These are phyloP conservation scores for Asbolus verrucosus DNA, from an alignment of 1,140 invertebrate genomes.

Conservation along the genomic window DNA sequence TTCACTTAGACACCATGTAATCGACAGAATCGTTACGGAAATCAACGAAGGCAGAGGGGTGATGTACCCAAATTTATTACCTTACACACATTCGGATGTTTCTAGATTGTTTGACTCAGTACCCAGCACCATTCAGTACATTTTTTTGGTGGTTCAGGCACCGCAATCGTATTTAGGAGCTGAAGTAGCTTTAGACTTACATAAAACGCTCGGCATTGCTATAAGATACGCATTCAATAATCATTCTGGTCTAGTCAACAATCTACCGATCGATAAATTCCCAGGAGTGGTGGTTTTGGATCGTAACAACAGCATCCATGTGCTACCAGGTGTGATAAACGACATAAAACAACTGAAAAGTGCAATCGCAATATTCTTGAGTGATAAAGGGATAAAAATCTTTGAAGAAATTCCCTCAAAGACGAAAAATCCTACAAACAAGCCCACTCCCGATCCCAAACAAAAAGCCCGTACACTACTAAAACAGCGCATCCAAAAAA, in stretches of 20 bases:
- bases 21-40: slow-evolving; percentile 73
- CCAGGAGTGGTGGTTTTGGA: not conserved
- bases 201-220: slow-evolving; percentile 67
- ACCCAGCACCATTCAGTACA: slow-evolving; percentile 65
- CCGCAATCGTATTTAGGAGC: slow-evolving; percentile 70
- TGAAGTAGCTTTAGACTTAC: slow-evolving; percentile 74
- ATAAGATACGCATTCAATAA: slow-evolving; percentile 68
- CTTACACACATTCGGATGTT: slow-evolving; percentile 67
- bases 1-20: slow-evolving; percentile 69
- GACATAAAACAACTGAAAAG: not conserved
- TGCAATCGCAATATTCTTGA: slow-evolving; percentile 63
- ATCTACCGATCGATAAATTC: not conserved
- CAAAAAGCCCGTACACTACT: not conserved
- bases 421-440: not conserved
- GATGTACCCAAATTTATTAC: slow-evolving; percentile 72
- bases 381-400: slow-evolving; percentile 60
- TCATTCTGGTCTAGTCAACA: slow-evolving; percentile 36
- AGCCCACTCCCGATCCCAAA: not conserved
- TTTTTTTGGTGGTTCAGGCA: slow-evolving; percentile 74
- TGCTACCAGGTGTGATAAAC: not conserved
- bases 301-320: not conserved
- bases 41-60: slow-evolving; percentile 70
- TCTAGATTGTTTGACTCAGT: slow-evolving; percentile 63
- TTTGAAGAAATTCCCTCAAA: slow-evolving; percentile 45
- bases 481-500: slow-evolving; percentile 61